Conservation (phyloP, 2,797 vertebrate genomes). For the Sternarchorhynchus goeldii region DNA sequence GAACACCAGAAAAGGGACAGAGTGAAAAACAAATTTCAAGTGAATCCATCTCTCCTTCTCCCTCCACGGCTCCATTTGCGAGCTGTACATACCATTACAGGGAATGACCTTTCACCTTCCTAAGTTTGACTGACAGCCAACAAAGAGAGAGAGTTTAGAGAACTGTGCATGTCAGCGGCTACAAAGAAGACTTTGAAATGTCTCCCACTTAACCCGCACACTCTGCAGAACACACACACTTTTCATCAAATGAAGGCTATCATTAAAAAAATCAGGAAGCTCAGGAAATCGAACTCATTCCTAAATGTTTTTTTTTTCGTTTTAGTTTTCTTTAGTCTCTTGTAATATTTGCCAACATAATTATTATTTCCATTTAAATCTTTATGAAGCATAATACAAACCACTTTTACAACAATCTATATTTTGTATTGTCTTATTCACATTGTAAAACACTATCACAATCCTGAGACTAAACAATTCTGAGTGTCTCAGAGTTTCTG, state of each 20-base stretch:
- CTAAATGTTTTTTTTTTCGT: neutral
- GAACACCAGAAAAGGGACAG: conserved; percentile 3
- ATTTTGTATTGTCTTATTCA: too few species aligned
- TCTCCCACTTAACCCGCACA: conserved; percentile 42
- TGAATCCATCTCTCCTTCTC: conserved; percentile 11
- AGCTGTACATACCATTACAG: conserved; percentile 17
- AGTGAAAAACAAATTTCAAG: conserved; percentile 34
- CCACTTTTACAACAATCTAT: too few species aligned
- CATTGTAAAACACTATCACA: too few species aligned
- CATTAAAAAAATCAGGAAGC: neutral
- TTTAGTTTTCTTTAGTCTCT: neutral
- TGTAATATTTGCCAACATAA: too few species aligned
- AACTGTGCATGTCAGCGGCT: conserved; percentile 36
- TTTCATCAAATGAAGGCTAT: neutral
- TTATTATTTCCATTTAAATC: too few species aligned
- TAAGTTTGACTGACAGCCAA: conserved; percentile 37
- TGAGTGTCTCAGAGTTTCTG: neutral
- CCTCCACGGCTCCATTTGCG: conserved; percentile 1
- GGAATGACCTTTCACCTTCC: conserved; percentile 30
- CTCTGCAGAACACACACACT: conserved; percentile 22
- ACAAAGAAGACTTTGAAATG: conserved; percentile 46
- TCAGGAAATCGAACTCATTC: too few species aligned
- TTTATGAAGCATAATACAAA: too few species aligned
- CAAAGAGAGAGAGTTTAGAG: conserved; percentile 31
- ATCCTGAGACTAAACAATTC: too few species aligned